Conservation (phyloP, 23 tunicate genomes). For the Halocynthia roretzi region DNA sequence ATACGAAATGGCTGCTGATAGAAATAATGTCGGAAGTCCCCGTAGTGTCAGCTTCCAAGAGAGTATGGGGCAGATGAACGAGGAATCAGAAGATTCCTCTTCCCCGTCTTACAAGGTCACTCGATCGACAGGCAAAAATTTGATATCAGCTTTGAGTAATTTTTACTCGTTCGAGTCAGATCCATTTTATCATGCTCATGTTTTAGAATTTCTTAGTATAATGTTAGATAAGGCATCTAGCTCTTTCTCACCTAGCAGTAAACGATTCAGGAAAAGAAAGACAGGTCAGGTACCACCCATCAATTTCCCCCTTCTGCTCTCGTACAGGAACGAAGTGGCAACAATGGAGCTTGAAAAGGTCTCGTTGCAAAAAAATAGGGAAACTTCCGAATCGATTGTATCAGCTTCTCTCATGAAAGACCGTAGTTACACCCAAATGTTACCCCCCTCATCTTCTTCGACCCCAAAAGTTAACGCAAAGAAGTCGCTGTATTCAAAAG, state of each 20-base stretch:
- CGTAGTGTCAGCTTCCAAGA: background rate
- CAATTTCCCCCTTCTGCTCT: conserved; percentile 4
- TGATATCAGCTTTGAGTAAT: background rate
- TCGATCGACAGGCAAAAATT: background rate
- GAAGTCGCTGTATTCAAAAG: background rate
- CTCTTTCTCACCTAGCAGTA: background rate
- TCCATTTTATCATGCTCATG: conserved; percentile 34
- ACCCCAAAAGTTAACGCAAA: background rate
- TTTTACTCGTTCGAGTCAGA: conserved; percentile 32
- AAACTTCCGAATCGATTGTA: background rate
- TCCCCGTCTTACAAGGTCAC: background rate
- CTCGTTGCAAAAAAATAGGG: background rate
- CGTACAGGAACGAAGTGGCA: conserved; percentile 21
- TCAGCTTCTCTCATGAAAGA: background rate
- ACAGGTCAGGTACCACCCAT: background rate
- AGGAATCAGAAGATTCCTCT: background rate
- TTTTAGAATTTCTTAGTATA: conserved; percentile 40
- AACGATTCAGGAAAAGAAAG: conserved; percentile 8
- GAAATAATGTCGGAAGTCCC: background rate
- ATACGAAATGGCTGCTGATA: background rate
- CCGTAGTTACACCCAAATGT: no score
- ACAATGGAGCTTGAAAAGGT: conserved; percentile 6
- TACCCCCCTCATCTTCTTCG: no score
- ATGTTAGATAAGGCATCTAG: conserved; percentile 9
- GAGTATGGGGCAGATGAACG: background rate